Conservation (phyloP, 2,113 vertebrate species). For the cat (Felis catus) region DNA sequence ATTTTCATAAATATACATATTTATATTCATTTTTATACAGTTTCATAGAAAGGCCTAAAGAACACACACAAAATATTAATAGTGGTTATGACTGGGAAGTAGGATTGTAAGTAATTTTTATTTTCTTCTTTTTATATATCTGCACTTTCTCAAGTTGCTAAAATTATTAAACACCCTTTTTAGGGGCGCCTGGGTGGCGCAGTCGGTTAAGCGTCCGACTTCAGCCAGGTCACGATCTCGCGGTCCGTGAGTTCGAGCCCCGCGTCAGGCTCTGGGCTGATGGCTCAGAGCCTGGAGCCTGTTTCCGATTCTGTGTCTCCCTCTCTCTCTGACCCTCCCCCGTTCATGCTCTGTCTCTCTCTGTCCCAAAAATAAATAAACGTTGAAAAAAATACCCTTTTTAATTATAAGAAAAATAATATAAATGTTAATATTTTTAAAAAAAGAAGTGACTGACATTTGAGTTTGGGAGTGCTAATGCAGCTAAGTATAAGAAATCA, state of each 20-base stretch:
- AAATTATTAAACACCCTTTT: conserved; percentile 4
- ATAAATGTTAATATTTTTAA: background rate
- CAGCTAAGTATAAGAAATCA: background rate
- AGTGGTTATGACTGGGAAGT: background rate
- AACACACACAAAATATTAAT: conserved; percentile 14
- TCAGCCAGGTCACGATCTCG: no score
- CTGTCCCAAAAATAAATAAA: no score
- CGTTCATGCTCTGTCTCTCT: no score
- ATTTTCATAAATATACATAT: background rate
- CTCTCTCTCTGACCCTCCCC: no score
- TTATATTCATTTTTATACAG: background rate
- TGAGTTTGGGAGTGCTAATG: background rate
- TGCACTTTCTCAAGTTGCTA: conserved; percentile 7
- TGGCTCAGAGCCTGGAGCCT: no score
- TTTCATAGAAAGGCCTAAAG: background rate
- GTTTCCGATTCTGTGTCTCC: no score
- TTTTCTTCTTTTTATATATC: background rate
- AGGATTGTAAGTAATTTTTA: background rate
- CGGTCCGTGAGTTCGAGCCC: no score
- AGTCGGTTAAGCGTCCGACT: no score
- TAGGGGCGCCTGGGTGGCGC: background rate
- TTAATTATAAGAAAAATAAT: conserved; percentile 20
- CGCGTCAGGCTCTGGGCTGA: no score
- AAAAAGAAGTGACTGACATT: background rate
- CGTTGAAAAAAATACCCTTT: background rate